Evolutionary conservation across 2,797 vertebrate genomes (phyloP), one percentile per base, ranked within the genome.

Genomic region (Peromyscus attwateri): DNA sequence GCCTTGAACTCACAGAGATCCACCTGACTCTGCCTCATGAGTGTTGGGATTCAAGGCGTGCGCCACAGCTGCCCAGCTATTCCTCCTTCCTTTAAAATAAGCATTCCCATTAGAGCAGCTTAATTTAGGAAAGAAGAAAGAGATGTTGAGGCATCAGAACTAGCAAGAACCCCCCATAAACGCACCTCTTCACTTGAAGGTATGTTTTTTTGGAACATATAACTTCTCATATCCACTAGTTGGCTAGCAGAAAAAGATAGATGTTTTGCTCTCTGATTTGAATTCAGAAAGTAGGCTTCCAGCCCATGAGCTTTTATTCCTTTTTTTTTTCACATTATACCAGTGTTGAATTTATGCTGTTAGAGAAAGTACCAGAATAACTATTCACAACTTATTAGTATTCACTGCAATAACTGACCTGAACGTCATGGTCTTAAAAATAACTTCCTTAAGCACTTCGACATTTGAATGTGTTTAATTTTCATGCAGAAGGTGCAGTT

Each of bases 381-480:
- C 19, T 68, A 77, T 57, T 96, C 68, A 68, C 81, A 52, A 34
- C 49, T 79, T 93, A 57, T 89, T 94, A 81, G 29, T 84, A 88
- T 92, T 96, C 95, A 92, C 77, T 71, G 62, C 49, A 77, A 81
- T 43, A 81, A 92, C 81, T 84, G 66, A 92, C 73, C 43, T 77
- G 64, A 92, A 93, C 55, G 37, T 96, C 60, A 37, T 73, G 68
- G 84, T 96, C 94, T 96, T 57, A 83, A 93, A 95, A 95, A 87
- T 89, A 87, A 88, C 16, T n/a, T 96, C 64, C 64, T 84, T 79
- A 97, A 93, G 73, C 57, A 82, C 40, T 71, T 62, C 14, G 19
- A 60, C 34, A 77, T 84, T 92, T n/a, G 64, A 83, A 52, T 92
- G 70, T 95, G 46, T 57, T 93, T 96, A 73, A 71, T 92, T 97